These are phyloP conservation scores for Dascillus cervinus DNA, from an alignment of 2,888 invertebrate species.

Conservation along the genomic window DNA sequence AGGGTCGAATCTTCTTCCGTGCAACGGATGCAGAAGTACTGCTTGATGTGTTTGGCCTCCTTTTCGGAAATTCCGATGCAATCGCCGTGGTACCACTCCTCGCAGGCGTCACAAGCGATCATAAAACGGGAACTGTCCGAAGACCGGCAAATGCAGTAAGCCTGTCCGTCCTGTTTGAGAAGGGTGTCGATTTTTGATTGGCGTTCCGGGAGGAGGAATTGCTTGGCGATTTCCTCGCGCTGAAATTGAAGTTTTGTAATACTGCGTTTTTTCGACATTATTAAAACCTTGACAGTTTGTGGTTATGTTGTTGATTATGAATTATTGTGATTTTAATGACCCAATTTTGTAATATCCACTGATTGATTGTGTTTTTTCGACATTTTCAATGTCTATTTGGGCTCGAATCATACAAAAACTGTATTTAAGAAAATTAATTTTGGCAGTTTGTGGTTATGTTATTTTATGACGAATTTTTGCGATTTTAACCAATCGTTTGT, in stretches of 20 bases:
- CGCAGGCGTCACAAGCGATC: slow-evolving; percentile 97
- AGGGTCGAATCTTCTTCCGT: slow-evolving; percentile 75
- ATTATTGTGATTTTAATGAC: background rate
- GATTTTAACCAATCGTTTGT: too few relatives aligned
- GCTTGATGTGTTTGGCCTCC: slow-evolving; percentile 87
- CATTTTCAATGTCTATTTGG: slow-evolving; percentile 22
- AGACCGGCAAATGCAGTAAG: slow-evolving; percentile 91
- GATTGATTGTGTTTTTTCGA: slow-evolving; percentile 24
- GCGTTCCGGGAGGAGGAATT: slow-evolving; percentile 80
- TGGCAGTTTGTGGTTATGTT: too few relatives aligned
- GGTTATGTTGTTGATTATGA: background rate
- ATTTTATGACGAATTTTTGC: too few relatives aligned
- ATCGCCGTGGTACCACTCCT: slow-evolving; percentile 98
- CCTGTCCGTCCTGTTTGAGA: slow-evolving; percentile 82
- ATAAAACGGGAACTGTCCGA: slow-evolving; percentile 92
- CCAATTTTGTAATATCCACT: background rate
- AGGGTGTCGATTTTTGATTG: slow-evolving; percentile 85
- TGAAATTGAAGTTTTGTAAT: too few relatives aligned
- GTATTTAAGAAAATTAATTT: too few relatives aligned
- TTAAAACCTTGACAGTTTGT: background rate
- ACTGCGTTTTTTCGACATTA: background rate
- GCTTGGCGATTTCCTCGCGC: slow-evolving; percentile 85
- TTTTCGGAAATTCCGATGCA: slow-evolving; percentile 92
- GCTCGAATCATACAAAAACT: too few relatives aligned
- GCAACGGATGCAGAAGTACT: slow-evolving; percentile 85